These are phyloP conservation scores for Diarsia brunnea DNA, from an alignment of 2,888 invertebrate genomes.

Conservation along the genomic window DNA sequence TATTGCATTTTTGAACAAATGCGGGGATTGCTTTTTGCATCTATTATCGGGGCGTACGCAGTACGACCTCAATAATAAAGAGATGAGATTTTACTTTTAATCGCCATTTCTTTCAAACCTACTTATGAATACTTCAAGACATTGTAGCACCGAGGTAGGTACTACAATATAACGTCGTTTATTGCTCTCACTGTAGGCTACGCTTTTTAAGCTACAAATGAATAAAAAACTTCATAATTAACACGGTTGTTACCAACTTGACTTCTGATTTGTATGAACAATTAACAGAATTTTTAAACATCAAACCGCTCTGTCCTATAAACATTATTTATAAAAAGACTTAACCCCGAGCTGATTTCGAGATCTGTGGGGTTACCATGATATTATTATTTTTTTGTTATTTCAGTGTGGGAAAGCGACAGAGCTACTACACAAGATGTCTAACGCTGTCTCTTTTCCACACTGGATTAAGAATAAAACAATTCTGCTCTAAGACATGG, in stretches of 20 bases:
- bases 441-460: too few relatives aligned
- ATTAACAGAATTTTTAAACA: slow-evolving; percentile 8
- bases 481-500: too few relatives aligned
- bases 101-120: background rate
- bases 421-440: too few relatives aligned
- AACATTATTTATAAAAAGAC: slow-evolving; percentile 85
- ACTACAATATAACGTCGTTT: slow-evolving; percentile 7
- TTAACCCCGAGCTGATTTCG: slow-evolving; percentile 79
- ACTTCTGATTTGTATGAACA: slow-evolving; percentile 1
- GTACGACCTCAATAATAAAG: slow-evolving; percentile 74
- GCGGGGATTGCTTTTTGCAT: slow-evolving; percentile 75
- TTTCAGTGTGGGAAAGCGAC: too few relatives aligned
- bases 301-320: slow-evolving; percentile 71
- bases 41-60: slow-evolving; percentile 73
- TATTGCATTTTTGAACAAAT: slow-evolving; percentile 89
- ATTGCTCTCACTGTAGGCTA: slow-evolving; percentile 9
- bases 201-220: slow-evolving; percentile 20
- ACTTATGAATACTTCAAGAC: slow-evolving; percentile 1
- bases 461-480: too few relatives aligned
- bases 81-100: slow-evolving; percentile 49
- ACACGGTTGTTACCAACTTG: background rate
- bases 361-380: background rate
- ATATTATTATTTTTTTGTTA: too few relatives aligned
- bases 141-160: background rate
- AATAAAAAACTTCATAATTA: background rate